Conservation (phyloP, 2,888 invertebrate species). For the Philaethria dido region DNA sequence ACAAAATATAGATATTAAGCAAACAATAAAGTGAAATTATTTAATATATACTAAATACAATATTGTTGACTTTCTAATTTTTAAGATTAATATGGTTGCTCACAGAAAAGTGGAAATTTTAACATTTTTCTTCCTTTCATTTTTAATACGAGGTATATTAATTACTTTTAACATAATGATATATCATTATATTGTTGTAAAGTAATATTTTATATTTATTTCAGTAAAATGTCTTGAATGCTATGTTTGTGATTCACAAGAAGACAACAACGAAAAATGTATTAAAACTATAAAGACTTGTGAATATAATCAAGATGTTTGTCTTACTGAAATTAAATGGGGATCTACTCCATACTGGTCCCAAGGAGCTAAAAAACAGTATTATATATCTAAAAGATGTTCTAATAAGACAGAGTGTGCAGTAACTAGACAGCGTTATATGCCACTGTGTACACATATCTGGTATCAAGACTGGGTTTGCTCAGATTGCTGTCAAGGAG, state of each 20-base stretch:
- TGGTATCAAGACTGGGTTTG: constrained; percentile 99
- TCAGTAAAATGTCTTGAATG: constrained; percentile 91
- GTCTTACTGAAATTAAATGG: constrained; percentile 96
- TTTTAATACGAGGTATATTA: constrained; percentile 31
- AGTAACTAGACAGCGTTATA: constrained; percentile 86
- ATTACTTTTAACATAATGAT: neutral
- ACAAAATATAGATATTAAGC: neutral
- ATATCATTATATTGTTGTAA: neutral
- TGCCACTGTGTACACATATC: constrained; percentile 93
- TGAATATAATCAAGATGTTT: constrained; percentile 93
- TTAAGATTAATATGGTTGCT: constrained; percentile 2
- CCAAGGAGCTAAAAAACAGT: constrained; percentile 95
- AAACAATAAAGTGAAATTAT: neutral
- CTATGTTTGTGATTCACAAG: constrained; percentile 97
- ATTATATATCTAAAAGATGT: constrained; percentile 96
- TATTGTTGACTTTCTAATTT: neutral
- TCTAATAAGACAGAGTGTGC: constrained; percentile 92
- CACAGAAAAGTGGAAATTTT: constrained; percentile 2
- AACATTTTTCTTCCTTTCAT: constrained; percentile 20
- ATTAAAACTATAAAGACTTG: constrained; percentile 95
- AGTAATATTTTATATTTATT: constrained; percentile 48
- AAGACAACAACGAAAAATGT: constrained; percentile 96
- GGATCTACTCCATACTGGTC: constrained; percentile 98
- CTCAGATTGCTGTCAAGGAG: constrained; percentile 97
- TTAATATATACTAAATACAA: neutral